Percentiles rank a stretch among this genome's conserved stretches.
These are phyloP conservation scores for Chlamydotis undulata DNA, from an alignment of 2,113 vertebrate species.

Conservation along the genomic window DNA sequence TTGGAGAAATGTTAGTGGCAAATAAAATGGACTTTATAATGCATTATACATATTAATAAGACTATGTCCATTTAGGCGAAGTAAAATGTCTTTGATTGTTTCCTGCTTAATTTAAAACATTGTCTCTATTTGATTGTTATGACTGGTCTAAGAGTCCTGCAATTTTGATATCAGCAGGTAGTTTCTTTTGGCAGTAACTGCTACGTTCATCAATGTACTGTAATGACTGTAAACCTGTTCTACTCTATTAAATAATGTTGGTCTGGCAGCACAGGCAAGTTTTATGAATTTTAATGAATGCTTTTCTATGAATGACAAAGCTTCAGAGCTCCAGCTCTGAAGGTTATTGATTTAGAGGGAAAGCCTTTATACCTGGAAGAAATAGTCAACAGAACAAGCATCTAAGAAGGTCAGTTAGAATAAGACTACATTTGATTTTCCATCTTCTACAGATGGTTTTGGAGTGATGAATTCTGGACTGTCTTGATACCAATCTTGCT, in stretches of 20 bases:
- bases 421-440: neutral
- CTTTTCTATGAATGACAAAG: neutral
- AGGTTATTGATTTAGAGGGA: neutral
- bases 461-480: neutral
- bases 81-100: neutral
- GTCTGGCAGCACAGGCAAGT: neutral
- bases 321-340: neutral
- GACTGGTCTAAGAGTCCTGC: neutral
- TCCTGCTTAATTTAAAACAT: constrained; percentile 15
- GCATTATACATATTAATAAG: constrained; percentile 12
- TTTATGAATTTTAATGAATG: neutral
- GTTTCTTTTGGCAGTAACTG: neutral
- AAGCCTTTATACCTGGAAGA: neutral
- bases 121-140: neutral
- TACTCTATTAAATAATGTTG: neutral
- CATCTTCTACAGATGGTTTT: neutral
- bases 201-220: neutral
- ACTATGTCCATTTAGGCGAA: neutral
- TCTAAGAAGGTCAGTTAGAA: neutral
- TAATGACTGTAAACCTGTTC: neutral
- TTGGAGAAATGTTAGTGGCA: neutral
- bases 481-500: neutral
- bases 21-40: constrained; percentile 23
- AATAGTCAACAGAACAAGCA: neutral
- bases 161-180: neutral